Evolutionary conservation across 2,797 vertebrate species (phyloP).

Genomic region (Menidia menidia): DNA sequence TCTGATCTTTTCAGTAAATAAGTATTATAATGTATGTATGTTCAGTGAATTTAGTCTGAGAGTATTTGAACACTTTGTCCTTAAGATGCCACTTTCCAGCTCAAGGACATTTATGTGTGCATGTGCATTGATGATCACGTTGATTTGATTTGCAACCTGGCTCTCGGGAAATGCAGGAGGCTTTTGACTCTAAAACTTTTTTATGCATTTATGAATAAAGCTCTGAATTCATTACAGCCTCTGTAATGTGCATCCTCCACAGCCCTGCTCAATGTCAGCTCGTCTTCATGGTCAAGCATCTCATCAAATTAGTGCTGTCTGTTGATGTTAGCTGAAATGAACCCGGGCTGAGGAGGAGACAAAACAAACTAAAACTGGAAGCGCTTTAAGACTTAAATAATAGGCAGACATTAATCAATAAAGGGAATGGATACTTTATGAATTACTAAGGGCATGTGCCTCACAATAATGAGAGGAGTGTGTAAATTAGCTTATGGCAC

Average conservation of each 20-base stretch:
- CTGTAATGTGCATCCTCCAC: conserved; percentile 1
- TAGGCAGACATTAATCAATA: conserved; percentile 60
- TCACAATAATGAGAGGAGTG: conserved; percentile 64
- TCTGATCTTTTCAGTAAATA: background rate
- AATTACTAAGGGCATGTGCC: conserved; percentile 38
- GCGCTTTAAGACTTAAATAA: conserved; percentile 34
- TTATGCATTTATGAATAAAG: conserved; percentile 59
- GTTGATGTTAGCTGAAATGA: conserved; percentile 13
- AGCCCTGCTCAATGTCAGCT: conserved; percentile 51
- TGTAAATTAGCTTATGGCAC: conserved; percentile 63
- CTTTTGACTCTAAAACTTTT: conserved; percentile 38
- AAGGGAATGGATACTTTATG: conserved; percentile 58
- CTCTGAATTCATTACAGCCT: conserved; percentile 15
- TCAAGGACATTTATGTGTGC: background rate
- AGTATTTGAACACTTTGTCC: conserved; percentile 8
- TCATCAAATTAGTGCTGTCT: conserved; percentile 49
- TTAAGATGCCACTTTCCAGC: conserved; percentile 16
- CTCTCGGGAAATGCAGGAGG: background rate
- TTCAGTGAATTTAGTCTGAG: background rate
- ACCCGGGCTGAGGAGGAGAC: conserved; percentile 12
- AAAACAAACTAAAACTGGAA: conserved; percentile 25
- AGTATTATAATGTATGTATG: too few species aligned
- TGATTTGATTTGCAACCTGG: conserved; percentile 41
- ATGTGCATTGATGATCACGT: conserved; percentile 3
- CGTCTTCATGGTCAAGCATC: conserved; percentile 53